Evolutionary conservation across 2,797 vertebrate genomes (phyloP).

Genomic region (Pangasius mekongensis): DNA sequence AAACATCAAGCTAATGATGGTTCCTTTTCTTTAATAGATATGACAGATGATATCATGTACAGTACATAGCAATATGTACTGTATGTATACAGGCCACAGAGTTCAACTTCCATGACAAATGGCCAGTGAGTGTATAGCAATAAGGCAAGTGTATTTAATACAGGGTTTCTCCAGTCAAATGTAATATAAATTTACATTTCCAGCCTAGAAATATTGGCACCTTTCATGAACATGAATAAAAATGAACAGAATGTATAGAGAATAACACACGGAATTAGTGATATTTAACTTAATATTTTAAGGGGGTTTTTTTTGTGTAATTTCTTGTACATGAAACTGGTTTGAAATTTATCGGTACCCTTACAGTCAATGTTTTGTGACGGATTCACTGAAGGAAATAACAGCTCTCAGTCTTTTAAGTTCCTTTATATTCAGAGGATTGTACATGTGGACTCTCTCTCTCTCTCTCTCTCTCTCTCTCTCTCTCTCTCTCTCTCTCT

Average conservation of each 20-base stretch:
- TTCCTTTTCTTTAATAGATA: not conserved
- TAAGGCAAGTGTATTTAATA: not conserved
- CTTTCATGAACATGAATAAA: not conserved
- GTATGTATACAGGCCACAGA: not conserved
- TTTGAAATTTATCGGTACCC: not conserved
- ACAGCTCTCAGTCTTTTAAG: not conserved
- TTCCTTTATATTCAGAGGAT: not conserved
- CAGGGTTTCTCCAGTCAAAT: not conserved
- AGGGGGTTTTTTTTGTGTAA: not conserved
- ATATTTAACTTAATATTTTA: not conserved
- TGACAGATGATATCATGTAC: not conserved
- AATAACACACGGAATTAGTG: not conserved
- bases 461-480: too few relatives aligned
- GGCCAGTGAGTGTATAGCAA: not conserved
- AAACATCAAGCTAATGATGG: not conserved
- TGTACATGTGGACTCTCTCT: not conserved
- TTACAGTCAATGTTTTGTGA: not conserved
- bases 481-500: too few relatives aligned
- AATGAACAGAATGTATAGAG: not conserved
- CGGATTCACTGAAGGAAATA: not conserved
- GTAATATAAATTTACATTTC: not conserved
- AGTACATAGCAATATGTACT: not conserved
- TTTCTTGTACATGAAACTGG: not conserved
- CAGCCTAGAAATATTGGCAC: not conserved
- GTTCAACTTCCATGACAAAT: not conserved